Evolutionary conservation across 2,888 invertebrate species (phyloP).

Genomic region (Dione vanillae): DNA sequence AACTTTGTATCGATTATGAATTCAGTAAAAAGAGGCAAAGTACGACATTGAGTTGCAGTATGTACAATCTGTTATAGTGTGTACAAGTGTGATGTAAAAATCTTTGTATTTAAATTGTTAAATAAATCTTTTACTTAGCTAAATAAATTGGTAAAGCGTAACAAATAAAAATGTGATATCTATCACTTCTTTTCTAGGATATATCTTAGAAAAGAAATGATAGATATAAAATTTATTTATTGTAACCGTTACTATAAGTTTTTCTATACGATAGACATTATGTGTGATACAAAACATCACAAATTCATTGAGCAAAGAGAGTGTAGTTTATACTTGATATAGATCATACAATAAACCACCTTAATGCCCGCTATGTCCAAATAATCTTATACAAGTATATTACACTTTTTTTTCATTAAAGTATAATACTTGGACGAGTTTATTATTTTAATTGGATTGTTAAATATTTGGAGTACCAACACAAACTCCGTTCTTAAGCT

Average conservation of each 20-base stretch:
- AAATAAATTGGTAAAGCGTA: no score
- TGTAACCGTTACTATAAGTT: slow-evolving; percentile 40
- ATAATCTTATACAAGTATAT: neutral
- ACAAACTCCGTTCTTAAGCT: slow-evolving; percentile 54
- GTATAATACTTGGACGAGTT: slow-evolving; percentile 35
- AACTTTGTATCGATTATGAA: no score
- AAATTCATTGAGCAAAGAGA: slow-evolving; percentile 27
- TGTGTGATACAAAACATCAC: slow-evolving; percentile 41
- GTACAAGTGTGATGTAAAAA: no score
- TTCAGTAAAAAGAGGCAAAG: no score
- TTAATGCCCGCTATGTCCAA: neutral
- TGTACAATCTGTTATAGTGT: no score
- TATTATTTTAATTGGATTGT: slow-evolving; percentile 55
- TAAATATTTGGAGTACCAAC: slow-evolving; percentile 47
- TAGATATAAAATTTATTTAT: slow-evolving; percentile 33
- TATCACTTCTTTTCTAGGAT: no score
- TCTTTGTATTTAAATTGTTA: no score
- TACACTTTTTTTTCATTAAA: neutral
- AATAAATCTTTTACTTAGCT: no score
- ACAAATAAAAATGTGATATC: no score
- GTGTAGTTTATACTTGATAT: slow-evolving; percentile 29
- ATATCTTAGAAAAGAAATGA: slow-evolving; percentile 10
- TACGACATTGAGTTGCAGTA: no score
- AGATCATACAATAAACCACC: neutral
- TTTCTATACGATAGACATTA: slow-evolving; percentile 40